A percentile compares a stretch with the other conserved stretches of the same genome.
These are phyloP conservation scores for Lithosia quadra DNA, from an alignment of 2,888 invertebrate genomes.

Conservation along the genomic window DNA sequence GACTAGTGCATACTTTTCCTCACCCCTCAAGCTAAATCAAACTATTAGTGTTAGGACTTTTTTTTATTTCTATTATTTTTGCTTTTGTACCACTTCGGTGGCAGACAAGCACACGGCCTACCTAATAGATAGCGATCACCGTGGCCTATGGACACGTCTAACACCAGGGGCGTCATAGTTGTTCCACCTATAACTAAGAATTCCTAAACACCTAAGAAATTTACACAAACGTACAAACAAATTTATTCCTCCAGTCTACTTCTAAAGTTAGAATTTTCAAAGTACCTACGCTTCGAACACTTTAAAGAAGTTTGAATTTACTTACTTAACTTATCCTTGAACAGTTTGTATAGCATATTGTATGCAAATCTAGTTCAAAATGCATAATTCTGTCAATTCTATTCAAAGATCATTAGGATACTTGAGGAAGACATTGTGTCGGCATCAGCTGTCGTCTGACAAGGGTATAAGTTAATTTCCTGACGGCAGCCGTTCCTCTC, in stretches of 20 bases:
- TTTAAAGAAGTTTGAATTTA: constrained; percentile 1
- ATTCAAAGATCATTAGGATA: constrained; percentile 45
- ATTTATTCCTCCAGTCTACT: not conserved
- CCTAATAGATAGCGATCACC: too few species aligned
- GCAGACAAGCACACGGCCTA: too few species aligned
- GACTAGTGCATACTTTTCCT: too few species aligned
- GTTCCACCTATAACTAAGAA: not conserved
- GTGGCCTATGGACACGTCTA: too few species aligned
- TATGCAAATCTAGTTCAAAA: constrained; percentile 45
- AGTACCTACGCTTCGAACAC: not conserved
- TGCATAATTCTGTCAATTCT: constrained; percentile 33
- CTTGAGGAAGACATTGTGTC: constrained; percentile 44
- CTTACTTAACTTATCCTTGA: not conserved
- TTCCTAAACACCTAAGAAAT: not conserved
- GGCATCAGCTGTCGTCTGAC: constrained; percentile 63
- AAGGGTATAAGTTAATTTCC: constrained; percentile 77
- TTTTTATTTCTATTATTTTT: too few species aligned
- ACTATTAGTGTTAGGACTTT: too few species aligned
- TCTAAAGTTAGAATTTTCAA: not conserved
- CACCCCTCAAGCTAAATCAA: too few species aligned
- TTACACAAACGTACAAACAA: not conserved
- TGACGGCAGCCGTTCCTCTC: constrained; percentile 51
- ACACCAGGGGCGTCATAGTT: not conserved
- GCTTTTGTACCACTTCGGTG: too few species aligned
- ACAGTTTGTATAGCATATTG: constrained; percentile 25